Evolutionary conservation across 2,797 vertebrate genomes (phyloP).

Genomic region (Euphonia xanthogaster): DNA sequence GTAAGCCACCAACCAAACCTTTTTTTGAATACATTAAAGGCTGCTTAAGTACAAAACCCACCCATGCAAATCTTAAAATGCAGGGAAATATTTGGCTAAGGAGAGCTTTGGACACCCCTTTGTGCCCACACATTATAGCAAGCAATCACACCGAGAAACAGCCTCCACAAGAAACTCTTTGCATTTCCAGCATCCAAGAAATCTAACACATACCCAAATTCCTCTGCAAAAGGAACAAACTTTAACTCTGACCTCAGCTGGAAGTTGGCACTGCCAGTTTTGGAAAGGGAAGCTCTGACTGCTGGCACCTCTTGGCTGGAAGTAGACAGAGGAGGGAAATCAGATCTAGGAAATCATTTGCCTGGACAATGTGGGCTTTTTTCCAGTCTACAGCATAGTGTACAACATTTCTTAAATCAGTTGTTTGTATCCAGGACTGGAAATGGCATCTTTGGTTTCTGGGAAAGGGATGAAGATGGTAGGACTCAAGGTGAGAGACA

Average conservation of each 20-base stretch:
- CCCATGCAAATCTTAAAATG: slow-evolving; percentile 67
- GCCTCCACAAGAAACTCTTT: slow-evolving; percentile 63
- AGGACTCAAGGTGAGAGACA: not conserved
- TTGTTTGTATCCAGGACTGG: not conserved
- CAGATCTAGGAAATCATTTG: not conserved
- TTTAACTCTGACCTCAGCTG: slow-evolving; percentile 47
- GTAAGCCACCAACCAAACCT: slow-evolving; percentile 68
- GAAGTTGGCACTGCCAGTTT: not conserved
- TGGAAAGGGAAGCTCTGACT: slow-evolving; percentile 1
- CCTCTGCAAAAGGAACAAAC: slow-evolving; percentile 13
- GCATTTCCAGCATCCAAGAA: slow-evolving; percentile 44
- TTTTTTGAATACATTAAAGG: slow-evolving; percentile 66
- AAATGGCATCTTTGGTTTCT: not conserved
- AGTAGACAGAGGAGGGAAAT: not conserved
- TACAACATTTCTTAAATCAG: not conserved
- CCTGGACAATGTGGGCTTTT: not conserved
- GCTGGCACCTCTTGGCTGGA: not conserved
- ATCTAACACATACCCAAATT: slow-evolving; percentile 16
- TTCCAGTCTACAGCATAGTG: not conserved
- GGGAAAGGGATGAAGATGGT: not conserved
- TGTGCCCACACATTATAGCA: slow-evolving; percentile 61
- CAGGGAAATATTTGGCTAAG: slow-evolving; percentile 62
- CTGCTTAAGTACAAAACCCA: slow-evolving; percentile 67
- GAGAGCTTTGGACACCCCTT: slow-evolving; percentile 64
- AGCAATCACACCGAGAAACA: slow-evolving; percentile 21